phyloP scores from a whole-genome alignment of 2,113 vertebrate species.

The Microcebus tavaratra region DNA sequence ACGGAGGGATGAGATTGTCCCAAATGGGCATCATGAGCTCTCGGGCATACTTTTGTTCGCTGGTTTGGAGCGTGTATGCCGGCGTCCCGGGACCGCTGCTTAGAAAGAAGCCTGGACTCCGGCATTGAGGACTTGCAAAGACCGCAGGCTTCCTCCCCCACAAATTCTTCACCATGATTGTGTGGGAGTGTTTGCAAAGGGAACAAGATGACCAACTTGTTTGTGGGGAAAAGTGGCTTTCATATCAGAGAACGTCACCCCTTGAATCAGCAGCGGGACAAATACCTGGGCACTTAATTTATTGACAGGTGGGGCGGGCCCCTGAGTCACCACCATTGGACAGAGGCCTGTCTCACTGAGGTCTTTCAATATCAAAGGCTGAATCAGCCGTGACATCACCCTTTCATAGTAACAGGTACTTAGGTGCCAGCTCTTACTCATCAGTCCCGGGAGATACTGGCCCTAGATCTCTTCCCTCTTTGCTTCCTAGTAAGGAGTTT shows the following conservation, averaged over 20 bases:
- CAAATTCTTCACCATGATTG: not conserved
- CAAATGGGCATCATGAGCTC: not conserved
- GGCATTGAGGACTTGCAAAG: not conserved
- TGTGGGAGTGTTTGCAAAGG: constrained; percentile 50
- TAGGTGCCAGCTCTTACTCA: not conserved
- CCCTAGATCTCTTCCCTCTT: not conserved
- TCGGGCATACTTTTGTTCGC: not conserved
- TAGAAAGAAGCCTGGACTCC: not conserved
- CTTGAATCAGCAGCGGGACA: constrained; percentile 41
- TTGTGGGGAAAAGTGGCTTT: constrained; percentile 62
- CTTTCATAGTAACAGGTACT: not conserved
- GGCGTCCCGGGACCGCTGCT: not conserved
- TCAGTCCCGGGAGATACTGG: not conserved
- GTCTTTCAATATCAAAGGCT: not conserved
- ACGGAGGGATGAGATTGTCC: not conserved
- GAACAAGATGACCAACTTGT: constrained; percentile 20
- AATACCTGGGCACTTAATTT: not conserved
- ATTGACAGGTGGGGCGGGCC: not conserved
- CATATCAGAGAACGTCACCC: constrained; percentile 35
- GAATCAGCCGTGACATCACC: constrained; percentile 48
- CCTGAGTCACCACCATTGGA: constrained; percentile 30
- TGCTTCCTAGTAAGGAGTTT: not conserved
- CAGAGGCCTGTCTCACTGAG: not conserved
- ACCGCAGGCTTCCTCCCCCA: constrained; percentile 27
- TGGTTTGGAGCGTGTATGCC: no score